Conservation (phyloP, 64 coral and sea anemone genomes). For the Montipora cactus region DNA sequence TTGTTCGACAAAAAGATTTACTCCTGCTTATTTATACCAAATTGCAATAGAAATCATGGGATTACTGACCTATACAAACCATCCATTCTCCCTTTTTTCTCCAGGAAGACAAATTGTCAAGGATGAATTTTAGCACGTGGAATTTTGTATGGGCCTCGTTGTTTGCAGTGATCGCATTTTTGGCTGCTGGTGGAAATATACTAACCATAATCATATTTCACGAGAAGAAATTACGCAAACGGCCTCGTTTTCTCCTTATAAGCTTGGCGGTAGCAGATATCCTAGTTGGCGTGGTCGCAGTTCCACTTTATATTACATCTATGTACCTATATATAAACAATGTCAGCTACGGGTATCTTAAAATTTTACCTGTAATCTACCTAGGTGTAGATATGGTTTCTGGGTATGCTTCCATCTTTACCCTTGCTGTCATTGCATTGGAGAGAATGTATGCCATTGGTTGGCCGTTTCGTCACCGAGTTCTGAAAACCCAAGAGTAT, state of each 20-base stretch:
- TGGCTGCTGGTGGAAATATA: neutral
- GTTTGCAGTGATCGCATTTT: neutral
- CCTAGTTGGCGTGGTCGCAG: neutral
- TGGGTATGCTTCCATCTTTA: slow-evolving; percentile 24
- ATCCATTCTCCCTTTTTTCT: too few species aligned
- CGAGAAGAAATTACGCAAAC: neutral
- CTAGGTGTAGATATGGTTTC: slow-evolving; percentile 25
- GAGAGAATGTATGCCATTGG: slow-evolving; percentile 38
- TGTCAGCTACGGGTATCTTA: too few species aligned
- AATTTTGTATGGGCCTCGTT: neutral
- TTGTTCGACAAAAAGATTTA: too few species aligned
- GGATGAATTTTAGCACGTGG: neutral
- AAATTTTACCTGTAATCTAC: neutral
- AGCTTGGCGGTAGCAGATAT: neutral
- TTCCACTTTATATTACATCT: neutral
- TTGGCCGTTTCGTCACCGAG: slow-evolving; percentile 25
- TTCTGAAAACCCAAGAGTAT: neutral
- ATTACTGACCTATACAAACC: too few species aligned
- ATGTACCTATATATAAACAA: neutral
- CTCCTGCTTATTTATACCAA: too few species aligned
- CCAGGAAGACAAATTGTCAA: too few species aligned
- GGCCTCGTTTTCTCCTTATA: neutral
- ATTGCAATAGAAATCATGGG: too few species aligned
- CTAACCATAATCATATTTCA: slow-evolving; percentile 7
- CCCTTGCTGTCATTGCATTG: slow-evolving; percentile 2